Base-by-base conservation (phyloP, 2,888 invertebrate species). In the Eupithecia exiguata region DNA sequence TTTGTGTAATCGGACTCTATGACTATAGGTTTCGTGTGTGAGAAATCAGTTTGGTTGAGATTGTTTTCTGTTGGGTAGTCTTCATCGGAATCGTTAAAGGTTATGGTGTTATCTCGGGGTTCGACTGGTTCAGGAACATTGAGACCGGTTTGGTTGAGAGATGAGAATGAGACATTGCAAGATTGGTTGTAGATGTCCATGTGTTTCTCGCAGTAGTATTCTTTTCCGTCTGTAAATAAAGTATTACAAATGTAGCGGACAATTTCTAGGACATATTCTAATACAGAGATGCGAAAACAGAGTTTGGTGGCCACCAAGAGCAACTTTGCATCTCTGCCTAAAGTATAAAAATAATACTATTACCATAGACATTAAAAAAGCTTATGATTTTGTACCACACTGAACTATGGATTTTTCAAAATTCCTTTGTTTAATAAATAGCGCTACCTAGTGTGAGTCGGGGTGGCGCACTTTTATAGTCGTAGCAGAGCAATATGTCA, bases 201-300 rank as follows among this genome's bases (percentile, higher is more conserved):
- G 69, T 95, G 95, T 82, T 95, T 95, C 75, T 94, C 94, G 78
- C 95, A 95, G 81, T 88, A 91, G 78, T 95, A 94, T 78, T 94
- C 94, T 81, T 92, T 92, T 10, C 92, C 94, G 77, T 94, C 95
- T 95, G 87, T 18, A 68, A 69, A 63, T 10, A 40, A 35, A 66
- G 14, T 4, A n/a, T 43, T 43, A 7, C 30, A 30, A 40, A 43
- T 30, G 1, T 21, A 38, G n/a, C 18, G 46, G 5, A 46, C 18
- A 18, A 14, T 14, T 46, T 46, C 0, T 46, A 16, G 7, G 18
- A 46, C 38, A 38, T 5, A 38, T 46, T 46, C 0, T 46, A 16
- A 18, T 5, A 46, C 38, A 38, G 38, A 38, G 38, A 38, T 38
- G 38, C 7, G 6, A 36, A 36, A 36, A 36, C 36, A 36, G 38